Evolutionary conservation across 53 echinoderm and acorn worm genomes (phyloP).

Genomic region (Henricia sp.): DNA sequence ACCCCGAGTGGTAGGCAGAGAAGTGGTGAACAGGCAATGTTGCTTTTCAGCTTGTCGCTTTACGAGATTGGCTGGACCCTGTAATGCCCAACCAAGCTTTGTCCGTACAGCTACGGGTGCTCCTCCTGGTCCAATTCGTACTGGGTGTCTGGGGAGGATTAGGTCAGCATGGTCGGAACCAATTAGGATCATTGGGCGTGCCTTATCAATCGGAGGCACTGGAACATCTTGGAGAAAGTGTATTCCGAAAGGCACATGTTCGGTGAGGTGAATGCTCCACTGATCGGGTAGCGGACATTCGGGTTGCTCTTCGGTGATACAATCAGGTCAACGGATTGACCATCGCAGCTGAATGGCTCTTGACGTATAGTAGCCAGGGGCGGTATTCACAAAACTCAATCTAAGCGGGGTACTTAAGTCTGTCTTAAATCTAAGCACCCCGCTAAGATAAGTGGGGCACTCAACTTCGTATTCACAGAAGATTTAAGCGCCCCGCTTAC

Average conservation of each 20-base stretch:
- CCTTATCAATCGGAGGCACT: slow-evolving; percentile 1
- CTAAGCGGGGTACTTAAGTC: no score
- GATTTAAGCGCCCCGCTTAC: no score
- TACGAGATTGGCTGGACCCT: slow-evolving; percentile 17
- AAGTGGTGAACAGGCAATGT: background rate
- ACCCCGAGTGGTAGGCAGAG: background rate
- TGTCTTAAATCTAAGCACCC: no score
- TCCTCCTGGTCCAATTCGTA: background rate
- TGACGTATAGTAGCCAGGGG: slow-evolving; percentile 28
- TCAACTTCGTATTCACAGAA: no score
- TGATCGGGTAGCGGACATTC: slow-evolving; percentile 5
- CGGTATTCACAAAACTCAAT: no score
- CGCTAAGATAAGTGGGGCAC: no score
- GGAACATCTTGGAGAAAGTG: slow-evolving; percentile 13
- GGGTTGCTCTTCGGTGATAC: slow-evolving; percentile 20
- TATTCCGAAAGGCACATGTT: slow-evolving; percentile 20
- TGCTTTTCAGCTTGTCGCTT: slow-evolving; percentile 19
- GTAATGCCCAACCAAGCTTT: slow-evolving; percentile 41
- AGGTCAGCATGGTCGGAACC: background rate
- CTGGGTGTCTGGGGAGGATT: background rate
- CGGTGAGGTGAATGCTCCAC: background rate
- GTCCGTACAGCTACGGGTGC: slow-evolving; percentile 39
- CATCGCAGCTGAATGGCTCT: slow-evolving; percentile 13
- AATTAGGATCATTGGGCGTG: slow-evolving; percentile 40
- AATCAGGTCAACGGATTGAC: slow-evolving; percentile 17